A percentile compares a stretch with the other conserved stretches of the same genome.
These are phyloP conservation scores for Tauraco hartlaubi DNA, from an alignment of 2,797 vertebrate genomes.

Conservation along the genomic window DNA sequence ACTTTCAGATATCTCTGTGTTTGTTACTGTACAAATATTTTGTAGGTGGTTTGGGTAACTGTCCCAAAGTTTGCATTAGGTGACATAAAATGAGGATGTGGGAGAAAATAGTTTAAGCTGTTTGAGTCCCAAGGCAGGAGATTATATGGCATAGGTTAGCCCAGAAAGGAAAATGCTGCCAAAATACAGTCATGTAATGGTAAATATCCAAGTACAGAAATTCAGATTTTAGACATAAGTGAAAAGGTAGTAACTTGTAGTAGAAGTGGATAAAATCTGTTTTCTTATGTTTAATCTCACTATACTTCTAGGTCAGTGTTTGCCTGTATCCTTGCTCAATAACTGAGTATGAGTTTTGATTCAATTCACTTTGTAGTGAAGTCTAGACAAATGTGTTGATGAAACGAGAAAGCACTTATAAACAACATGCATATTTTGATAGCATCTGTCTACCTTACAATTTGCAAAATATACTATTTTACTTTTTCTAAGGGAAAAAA, in stretches of 20 bases:
- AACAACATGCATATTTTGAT: background rate
- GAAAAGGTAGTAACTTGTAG: background rate
- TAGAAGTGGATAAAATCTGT: background rate
- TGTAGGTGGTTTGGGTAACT: background rate
- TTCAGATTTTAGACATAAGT: background rate
- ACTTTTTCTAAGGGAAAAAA: background rate
- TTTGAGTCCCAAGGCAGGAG: background rate
- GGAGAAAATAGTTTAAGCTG: background rate
- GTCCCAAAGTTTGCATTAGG: background rate
- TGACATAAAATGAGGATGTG: background rate
- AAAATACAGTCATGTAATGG: background rate
- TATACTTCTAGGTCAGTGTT: background rate
- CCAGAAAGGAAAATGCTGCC: background rate
- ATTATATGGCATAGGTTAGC: background rate
- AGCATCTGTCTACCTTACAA: background rate
- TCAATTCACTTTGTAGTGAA: background rate
- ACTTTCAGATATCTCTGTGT: background rate
- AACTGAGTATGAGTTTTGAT: background rate
- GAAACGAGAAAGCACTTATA: background rate
- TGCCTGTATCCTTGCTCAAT: background rate
- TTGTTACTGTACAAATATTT: background rate
- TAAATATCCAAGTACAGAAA: background rate
- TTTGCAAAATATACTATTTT: background rate
- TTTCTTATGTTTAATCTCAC: background rate
- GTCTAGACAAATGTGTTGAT: background rate